Conservation (phyloP, 1,140 invertebrate genomes). For the Lepidotrigona ventralis region DNA sequence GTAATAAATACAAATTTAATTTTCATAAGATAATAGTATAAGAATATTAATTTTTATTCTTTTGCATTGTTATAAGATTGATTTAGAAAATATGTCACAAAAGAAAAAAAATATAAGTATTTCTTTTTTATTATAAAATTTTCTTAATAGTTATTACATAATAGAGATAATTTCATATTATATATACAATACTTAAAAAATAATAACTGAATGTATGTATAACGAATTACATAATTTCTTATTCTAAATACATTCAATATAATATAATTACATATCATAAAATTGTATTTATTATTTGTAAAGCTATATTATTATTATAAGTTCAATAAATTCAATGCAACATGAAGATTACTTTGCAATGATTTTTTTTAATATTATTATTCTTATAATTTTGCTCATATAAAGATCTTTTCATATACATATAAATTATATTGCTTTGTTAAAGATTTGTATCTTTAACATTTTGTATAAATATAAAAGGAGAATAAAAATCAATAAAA, state of each 20-base stretch:
- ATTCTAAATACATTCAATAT: not conserved
- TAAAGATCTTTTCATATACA: not conserved
- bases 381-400: not conserved
- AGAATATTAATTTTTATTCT: not conserved
- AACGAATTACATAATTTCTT: slow-evolving; percentile 16
- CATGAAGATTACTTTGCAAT: not conserved
- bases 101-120: not conserved
- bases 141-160: slow-evolving; percentile 19
- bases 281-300: not conserved
- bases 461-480: not conserved
- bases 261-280: not conserved
- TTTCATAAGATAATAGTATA: not conserved
- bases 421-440: not conserved
- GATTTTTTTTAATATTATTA: not conserved
- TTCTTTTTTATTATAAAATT: slow-evolving; percentile 15
- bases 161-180: not conserved
- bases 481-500: not conserved
- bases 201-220: slow-evolving; percentile 6
- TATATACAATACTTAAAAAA: slow-evolving; percentile 7
- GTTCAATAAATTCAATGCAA: not conserved
- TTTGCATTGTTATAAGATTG: not conserved
- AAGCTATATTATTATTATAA: not conserved
- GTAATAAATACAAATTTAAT: not conserved
- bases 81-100: not conserved
- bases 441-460: too few relatives aligned